phyloP scores from a whole-genome alignment of 2,797 vertebrate genomes.

The Lateolabrax maculatus region DNA sequence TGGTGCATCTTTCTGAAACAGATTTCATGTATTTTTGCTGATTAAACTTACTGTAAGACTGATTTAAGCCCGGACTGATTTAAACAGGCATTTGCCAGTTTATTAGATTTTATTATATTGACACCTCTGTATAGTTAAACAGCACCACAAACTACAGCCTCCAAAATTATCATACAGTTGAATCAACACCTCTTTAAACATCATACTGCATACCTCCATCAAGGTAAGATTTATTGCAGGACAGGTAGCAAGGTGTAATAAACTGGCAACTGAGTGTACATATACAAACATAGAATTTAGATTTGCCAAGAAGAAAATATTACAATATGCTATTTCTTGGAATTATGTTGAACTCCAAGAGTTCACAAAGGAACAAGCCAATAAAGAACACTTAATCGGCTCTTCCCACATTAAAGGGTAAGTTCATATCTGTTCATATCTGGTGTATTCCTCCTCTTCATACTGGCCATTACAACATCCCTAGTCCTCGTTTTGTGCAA shows the following conservation, averaged over 20 bases:
- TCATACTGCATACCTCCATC: background rate
- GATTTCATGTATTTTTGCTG: constrained; percentile 18
- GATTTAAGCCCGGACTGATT: background rate
- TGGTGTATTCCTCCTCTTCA: no score
- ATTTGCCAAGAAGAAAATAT: background rate
- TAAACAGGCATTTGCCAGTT: background rate
- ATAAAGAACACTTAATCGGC: background rate
- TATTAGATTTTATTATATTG: background rate
- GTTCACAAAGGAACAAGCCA: background rate
- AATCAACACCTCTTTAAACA: background rate
- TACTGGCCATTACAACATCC: background rate
- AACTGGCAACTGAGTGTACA: background rate
- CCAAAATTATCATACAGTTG: background rate
- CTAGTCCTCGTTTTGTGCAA: background rate
- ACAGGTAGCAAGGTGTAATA: background rate
- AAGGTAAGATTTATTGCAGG: background rate
- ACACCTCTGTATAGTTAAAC: background rate
- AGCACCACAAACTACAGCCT: background rate
- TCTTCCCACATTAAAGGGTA: background rate
- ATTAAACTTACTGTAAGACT: constrained; percentile 25
- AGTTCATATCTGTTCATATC: background rate
- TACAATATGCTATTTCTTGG: constrained; percentile 1
- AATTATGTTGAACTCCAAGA: background rate
- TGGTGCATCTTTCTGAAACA: constrained; percentile 44
- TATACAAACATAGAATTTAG: background rate